These are phyloP conservation scores for Caenorhabditis angaria DNA, from an alignment of 2,888 invertebrate species.

Conservation along the genomic window DNA sequence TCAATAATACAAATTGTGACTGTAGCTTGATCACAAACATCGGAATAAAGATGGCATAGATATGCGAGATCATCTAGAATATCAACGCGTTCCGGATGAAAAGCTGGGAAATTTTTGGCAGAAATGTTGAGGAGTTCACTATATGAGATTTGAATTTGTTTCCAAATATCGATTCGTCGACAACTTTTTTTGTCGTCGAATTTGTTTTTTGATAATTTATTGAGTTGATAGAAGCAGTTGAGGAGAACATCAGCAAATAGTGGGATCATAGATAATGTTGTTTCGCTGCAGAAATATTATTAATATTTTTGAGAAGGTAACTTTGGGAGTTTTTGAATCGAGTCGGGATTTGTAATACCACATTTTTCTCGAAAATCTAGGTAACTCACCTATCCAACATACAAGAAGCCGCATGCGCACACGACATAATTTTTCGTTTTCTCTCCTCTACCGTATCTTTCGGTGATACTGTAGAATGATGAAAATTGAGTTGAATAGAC, in stretches of 20 bases:
- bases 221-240: constrained; percentile 63
- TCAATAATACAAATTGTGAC: constrained; percentile 67
- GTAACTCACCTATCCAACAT: constrained; percentile 50
- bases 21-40: constrained; percentile 66
- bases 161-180: constrained; percentile 52
- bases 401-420: constrained; percentile 46
- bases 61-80: constrained; percentile 63
- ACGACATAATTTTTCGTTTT: constrained; percentile 46
- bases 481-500: constrained; percentile 33
- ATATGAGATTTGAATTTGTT: constrained; percentile 53
- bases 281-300: constrained; percentile 13
- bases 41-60: constrained; percentile 64
- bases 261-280: constrained; percentile 43
- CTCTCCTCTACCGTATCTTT: constrained; percentile 53
- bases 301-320: too few species aligned
- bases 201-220: constrained; percentile 52
- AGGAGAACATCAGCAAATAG: constrained; percentile 63
- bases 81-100: constrained; percentile 62
- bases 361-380: too few species aligned
- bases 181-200: constrained; percentile 38
- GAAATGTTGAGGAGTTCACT: constrained; percentile 59
- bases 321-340: too few species aligned
- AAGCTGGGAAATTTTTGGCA: constrained; percentile 59
- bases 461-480: constrained; percentile 37
- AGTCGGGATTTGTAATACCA: not conserved